Percentiles rank a stretch among this genome's conserved stretches.
phyloP scores from a whole-genome alignment of 2,113 vertebrate species.

The Ovibos moschatus region DNA sequence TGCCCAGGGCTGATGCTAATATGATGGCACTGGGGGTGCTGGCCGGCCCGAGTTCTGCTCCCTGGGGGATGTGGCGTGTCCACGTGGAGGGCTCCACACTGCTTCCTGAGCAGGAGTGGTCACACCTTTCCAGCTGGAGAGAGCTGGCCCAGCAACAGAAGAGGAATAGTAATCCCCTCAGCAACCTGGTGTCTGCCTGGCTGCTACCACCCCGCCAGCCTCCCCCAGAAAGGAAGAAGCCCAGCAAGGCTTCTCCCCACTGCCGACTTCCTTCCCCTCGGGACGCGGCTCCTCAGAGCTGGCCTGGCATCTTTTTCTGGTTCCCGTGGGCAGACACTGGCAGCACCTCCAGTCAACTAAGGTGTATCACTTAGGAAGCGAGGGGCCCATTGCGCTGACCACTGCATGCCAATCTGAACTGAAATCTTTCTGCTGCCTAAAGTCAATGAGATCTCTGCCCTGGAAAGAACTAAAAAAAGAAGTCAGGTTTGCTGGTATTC shows the following conservation, averaged over 20 bases:
- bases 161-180: background rate
- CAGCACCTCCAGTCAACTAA: background rate
- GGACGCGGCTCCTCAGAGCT: background rate
- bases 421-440: background rate
- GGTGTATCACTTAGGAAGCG: background rate
- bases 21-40: rapidly evolving
- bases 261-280: rapidly evolving
- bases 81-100: background rate
- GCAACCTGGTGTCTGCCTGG: background rate
- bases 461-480: background rate
- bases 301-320: background rate
- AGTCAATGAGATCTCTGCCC: background rate
- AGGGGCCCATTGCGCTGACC: background rate
- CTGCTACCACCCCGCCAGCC: background rate
- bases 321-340: background rate
- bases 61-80: background rate
- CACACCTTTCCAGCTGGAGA: background rate
- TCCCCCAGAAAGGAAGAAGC: rapidly evolving
- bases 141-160: background rate
- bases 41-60: background rate
- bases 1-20: background rate
- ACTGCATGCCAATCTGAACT: rapidly evolving
- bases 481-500: background rate
- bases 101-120: background rate
- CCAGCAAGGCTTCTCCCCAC: background rate